Base-by-base conservation (phyloP, 2,113 vertebrate genomes). In the Dicerorhinus sumatrensis region DNA sequence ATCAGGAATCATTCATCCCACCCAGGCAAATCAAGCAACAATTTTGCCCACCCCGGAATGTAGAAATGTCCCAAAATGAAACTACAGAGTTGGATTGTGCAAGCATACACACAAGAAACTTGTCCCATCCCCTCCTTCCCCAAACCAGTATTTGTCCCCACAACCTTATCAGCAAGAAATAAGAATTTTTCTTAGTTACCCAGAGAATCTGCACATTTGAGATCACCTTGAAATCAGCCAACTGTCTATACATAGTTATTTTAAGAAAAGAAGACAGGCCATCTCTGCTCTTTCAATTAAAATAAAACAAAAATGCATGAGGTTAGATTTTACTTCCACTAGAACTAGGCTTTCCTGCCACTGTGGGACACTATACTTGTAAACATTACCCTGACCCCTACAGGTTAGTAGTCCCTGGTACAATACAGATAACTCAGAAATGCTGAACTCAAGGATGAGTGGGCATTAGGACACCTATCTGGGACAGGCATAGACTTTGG, bases 161-260 rank as follows among this genome's bases (percentile, higher is more conserved):
- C 31, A 81, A 73, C 13, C 75, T 92, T 88, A 90, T 88, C 73
- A 90, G 70, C 42, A 81, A 86, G 31, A 39, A 88, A 23, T 36
- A 75, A 91, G 62, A 82, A 69, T 67, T 58, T 96, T 92, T 69
- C 69, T 76, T 86, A 54, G 75, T 65, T 79, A 89, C 46, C 63
- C 36, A 81, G 42, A 91, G 39, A 80, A 67, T 72, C 79, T 93
- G 27, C 14, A 91, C 54, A 91, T 88, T 84, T 69, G 39, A 91
- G 70, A 75, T 77, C 62, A 85, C 46, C 33, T 85, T 91, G 56
- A 76, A 95, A 88, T 46, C 51, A 54, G 27, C 36, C 69, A 73
- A 72, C 36, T 29, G 48, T 79, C 76, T 63, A 46, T 5, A 86
- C 39, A 58, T 10, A 82, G 25, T 36, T 60, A 63, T 51, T 54